Conservation (phyloP, 2,797 vertebrate species). For the Oryzias dopingdopingensis region DNA sequence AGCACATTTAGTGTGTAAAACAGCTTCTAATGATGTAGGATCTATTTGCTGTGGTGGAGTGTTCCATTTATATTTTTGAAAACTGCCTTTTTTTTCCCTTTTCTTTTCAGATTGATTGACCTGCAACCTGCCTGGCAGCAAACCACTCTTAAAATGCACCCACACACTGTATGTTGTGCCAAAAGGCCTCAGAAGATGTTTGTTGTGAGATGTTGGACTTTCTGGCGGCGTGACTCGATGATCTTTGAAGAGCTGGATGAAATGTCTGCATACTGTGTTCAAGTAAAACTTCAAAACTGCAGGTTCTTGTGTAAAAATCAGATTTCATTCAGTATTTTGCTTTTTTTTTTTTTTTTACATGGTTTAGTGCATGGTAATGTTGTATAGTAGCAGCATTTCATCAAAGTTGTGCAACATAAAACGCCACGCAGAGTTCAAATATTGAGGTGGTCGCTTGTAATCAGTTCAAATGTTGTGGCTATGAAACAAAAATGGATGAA, state of each 20-base stretch:
- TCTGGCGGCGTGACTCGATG: constrained; percentile 32
- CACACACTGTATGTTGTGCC: constrained; percentile 56
- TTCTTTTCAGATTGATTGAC: constrained; percentile 58
- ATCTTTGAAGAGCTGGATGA: constrained; percentile 49
- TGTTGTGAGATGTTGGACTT: constrained; percentile 25
- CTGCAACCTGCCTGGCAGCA: constrained; percentile 53
- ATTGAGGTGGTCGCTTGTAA: too few relatives aligned
- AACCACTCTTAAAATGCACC: constrained; percentile 46
- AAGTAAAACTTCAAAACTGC: neutral
- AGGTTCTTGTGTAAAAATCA: too few relatives aligned
- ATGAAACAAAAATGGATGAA: too few relatives aligned
- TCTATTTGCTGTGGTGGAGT: constrained; percentile 26
- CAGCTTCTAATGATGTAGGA: constrained; percentile 51
- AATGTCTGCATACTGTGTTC: constrained; percentile 37
- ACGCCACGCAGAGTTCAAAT: too few relatives aligned
- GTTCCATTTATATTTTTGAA: constrained; percentile 62
- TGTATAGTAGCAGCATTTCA: too few relatives aligned
- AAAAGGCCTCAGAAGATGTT: constrained; percentile 46
- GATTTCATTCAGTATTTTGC: too few relatives aligned
- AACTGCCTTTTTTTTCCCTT: constrained; percentile 21
- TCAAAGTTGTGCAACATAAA: too few relatives aligned
- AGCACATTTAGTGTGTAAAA: constrained; percentile 33
- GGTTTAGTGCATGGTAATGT: too few relatives aligned
- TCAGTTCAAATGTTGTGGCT: too few relatives aligned
- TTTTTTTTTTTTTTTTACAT: too few relatives aligned